Conservation (phyloP, 2,888 invertebrate genomes). For the Amiota communis region DNA sequence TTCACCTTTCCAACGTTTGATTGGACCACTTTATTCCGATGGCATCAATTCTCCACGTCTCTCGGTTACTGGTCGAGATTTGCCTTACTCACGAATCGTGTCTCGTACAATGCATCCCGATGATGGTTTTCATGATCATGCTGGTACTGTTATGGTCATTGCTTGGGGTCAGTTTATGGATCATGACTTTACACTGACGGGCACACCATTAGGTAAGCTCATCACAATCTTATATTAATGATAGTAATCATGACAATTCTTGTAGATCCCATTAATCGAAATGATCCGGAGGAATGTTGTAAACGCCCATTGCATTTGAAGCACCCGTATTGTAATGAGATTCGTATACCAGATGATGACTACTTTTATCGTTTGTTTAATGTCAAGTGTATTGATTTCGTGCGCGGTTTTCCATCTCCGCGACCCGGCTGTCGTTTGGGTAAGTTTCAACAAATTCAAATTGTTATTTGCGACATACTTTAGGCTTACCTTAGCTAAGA, state of each 20-base stretch:
- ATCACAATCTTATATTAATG: not conserved
- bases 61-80: slow-evolving; percentile 82
- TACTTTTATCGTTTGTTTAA: slow-evolving; percentile 90
- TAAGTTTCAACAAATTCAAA: slow-evolving; percentile 71
- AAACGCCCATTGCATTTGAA: slow-evolving; percentile 85
- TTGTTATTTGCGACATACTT: not conserved
- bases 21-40: slow-evolving; percentile 86
- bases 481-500: not conserved
- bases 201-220: slow-evolving; percentile 85
- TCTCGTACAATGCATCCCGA: slow-evolving; percentile 94
- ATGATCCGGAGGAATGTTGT: slow-evolving; percentile 94
- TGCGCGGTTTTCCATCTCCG: slow-evolving; percentile 89
- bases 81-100: slow-evolving; percentile 88
- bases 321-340: slow-evolving; percentile 94
- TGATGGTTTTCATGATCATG: slow-evolving; percentile 93
- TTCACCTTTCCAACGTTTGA: slow-evolving; percentile 87
- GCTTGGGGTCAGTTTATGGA: slow-evolving; percentile 98
- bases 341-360: slow-evolving; percentile 89
- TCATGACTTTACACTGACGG: slow-evolving; percentile 92
- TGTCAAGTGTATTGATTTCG: slow-evolving; percentile 91
- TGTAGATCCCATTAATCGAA: slow-evolving; percentile 87
- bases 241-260: not conserved
- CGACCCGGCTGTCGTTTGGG: slow-evolving; percentile 90
- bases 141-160: slow-evolving; percentile 90
- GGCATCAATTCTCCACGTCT: slow-evolving; percentile 89